These are phyloP conservation scores for Chascanopsetta lugubris DNA, from an alignment of 2,113 vertebrate genomes.

Conservation along the genomic window DNA sequence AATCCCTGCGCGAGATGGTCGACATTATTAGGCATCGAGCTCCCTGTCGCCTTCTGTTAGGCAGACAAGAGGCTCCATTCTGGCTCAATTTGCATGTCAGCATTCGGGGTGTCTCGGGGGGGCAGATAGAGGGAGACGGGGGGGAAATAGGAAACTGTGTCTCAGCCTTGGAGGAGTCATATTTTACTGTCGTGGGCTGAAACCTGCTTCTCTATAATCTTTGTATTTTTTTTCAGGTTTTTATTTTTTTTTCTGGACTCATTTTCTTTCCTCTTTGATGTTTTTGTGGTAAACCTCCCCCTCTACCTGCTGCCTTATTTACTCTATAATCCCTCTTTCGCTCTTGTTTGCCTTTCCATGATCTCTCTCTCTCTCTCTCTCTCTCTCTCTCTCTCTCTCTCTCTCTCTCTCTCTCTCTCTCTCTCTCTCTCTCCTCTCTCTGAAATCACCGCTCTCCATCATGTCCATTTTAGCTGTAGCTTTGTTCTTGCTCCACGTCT, in stretches of 20 bases:
- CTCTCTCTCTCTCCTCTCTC: neutral
- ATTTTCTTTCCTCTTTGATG: conserved; percentile 7
- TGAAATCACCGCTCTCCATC: neutral
- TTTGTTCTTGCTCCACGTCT: neutral
- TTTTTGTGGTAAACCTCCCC: neutral
- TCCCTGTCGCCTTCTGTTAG: conserved; percentile 66
- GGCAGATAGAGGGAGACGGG: conserved; percentile 5
- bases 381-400: neutral
- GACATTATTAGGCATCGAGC: conserved; percentile 73
- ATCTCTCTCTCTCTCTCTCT: neutral
- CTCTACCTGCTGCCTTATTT: conserved; percentile 10
- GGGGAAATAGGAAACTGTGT: conserved; percentile 16
- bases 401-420: neutral
- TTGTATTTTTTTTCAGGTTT: conserved; percentile 2
- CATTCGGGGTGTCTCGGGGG: conserved; percentile 7
- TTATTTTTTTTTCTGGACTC: conserved; percentile 1
- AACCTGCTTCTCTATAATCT: neutral
- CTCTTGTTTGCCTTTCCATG: conserved; percentile 1
- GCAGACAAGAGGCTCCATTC: conserved; percentile 47
- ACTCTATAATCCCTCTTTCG: conserved; percentile 1
- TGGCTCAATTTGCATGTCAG: conserved; percentile 60
- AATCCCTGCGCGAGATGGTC: conserved; percentile 56
- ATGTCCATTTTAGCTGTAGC: neutral
- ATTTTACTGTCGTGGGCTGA: conserved; percentile 11
- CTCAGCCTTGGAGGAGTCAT: conserved; percentile 10